Base-by-base conservation (phyloP, 2,797 vertebrate genomes). In the Gymnothorax javanicus region DNA sequence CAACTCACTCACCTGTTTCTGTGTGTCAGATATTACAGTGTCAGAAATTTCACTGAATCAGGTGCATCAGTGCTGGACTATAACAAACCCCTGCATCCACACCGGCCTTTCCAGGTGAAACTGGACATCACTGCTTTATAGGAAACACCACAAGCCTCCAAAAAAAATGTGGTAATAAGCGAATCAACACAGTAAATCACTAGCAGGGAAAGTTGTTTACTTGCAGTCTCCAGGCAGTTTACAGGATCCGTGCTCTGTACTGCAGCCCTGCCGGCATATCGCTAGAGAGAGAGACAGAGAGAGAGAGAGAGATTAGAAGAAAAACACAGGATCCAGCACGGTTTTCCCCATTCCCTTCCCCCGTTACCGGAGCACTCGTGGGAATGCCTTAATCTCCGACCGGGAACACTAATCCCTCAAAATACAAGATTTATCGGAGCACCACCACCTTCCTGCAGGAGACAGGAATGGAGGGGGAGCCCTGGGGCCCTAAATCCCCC, bases 231-330 rank as follows among this genome's bases (percentile, higher is more conserved):
- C 98, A 25, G 98, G 98, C 91, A 96, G 93, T 92, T 97, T 98
- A 92, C 98, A 99, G 27, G 96, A 97, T 57, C 98, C 98, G 12
- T 99, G 98, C 92, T 98, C 98, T 59, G 95, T 96, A 95, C 97
- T 99, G 95, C 98, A 99, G 92, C 98, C 98, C 94, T 99, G 98
- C 88, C 98, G 96, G 93, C 98, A 99, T 92, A 99, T 99, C 27
- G 98, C 98, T 99, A 93, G 82, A 93, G 86, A 87, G 69, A 83
- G 84, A 87, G 33, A 85, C 7, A 77, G 87, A 50, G 12, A 20
- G 67, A 56, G 67, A 83, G 8, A 23, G 90, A 91, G 90, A 85
- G 52, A 60, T 17, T 50, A 15, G 82, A 20, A 60, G 2, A 75
- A 75, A 27, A 85, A 2, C 89, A 75, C 85, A 62, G 86, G 25